These are phyloP conservation scores for Phenganax subtilis DNA, from an alignment of 92 coral and sea anemone genomes.

Conservation along the genomic window DNA sequence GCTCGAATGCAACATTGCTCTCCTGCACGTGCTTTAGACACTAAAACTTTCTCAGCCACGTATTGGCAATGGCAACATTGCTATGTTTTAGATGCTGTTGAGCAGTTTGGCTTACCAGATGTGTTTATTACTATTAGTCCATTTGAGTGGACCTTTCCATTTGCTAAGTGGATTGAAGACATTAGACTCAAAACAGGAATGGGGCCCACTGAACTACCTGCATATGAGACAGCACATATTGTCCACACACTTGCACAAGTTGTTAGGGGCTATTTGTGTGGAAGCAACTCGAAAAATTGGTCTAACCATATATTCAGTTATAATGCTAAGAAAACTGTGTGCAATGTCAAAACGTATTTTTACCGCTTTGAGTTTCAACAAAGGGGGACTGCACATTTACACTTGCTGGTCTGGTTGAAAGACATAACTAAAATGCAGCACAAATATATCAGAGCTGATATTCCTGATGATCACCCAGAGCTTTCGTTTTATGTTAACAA, in stretches of 20 bases:
- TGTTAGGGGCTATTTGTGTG: constrained; percentile 35
- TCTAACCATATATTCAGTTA: constrained; percentile 9
- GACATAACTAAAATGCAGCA: neutral
- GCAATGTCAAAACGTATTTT: constrained; percentile 27
- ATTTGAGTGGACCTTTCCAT: constrained; percentile 32
- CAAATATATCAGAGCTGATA: constrained; percentile 18
- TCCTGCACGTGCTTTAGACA: constrained; percentile 13
- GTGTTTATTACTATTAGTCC: constrained; percentile 21
- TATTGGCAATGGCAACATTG: constrained; percentile 32
- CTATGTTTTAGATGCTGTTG: constrained; percentile 9
- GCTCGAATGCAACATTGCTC: constrained; percentile 21
- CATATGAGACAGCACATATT: constrained; percentile 26
- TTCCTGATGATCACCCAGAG: constrained; percentile 25
- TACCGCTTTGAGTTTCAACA: constrained; percentile 50
- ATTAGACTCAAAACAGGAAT: neutral
- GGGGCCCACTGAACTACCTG: constrained; percentile 6
- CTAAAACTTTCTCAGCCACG: neutral
- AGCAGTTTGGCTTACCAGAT: constrained; percentile 1
- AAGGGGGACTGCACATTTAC: constrained; percentile 48
- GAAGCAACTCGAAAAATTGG: constrained; percentile 38
- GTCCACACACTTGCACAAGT: constrained; percentile 28
- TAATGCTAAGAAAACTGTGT: neutral
- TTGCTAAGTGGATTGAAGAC: neutral
- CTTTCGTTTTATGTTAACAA: constrained; percentile 22
- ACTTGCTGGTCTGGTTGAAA: constrained; percentile 39